Percentiles rank a stretch among this genome's conserved stretches.
Evolutionary conservation across 2,797 vertebrate species (phyloP).

Genomic region (Thalassophryne amazonica): DNA sequence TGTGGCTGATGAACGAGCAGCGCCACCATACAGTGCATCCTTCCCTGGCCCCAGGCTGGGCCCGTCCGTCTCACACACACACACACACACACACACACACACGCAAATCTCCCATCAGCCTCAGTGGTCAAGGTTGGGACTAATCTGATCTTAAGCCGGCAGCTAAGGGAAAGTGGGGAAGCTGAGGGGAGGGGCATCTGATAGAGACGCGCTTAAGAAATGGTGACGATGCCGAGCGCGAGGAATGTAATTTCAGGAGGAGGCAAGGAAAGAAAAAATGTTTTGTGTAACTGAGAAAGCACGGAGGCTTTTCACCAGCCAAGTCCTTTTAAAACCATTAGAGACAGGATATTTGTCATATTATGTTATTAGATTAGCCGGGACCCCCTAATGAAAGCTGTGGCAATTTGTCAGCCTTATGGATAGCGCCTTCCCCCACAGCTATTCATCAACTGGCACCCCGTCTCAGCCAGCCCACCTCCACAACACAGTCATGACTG

Average conservation of each 20-base stretch:
- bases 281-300: constrained; percentile 45
- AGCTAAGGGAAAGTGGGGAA: constrained; percentile 9
- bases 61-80: constrained; percentile 56
- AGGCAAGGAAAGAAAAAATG: constrained; percentile 3
- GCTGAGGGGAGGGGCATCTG: constrained; percentile 28
- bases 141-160: constrained; percentile 55
- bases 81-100: too few species aligned
- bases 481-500: constrained; percentile 36
- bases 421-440: constrained; percentile 70
- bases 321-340: constrained; percentile 78
- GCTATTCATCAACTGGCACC: constrained; percentile 74
- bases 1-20: constrained; percentile 65
- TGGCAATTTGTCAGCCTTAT: constrained; percentile 81
- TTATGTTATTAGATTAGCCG: constrained; percentile 83
- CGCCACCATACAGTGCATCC: constrained; percentile 40
- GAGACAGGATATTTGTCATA: constrained; percentile 80
- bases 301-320: constrained; percentile 43
- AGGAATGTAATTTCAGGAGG: constrained; percentile 19
- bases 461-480: constrained; percentile 44
- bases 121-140: constrained; percentile 55
- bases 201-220: constrained; percentile 37
- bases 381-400: constrained; percentile 82
- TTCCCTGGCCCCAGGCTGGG: constrained; percentile 54
- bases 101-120: constrained; percentile 61
- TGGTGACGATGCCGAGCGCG: constrained; percentile 22